Evolutionary conservation across 2,797 vertebrate species (phyloP), one percentile per base, ranked within the genome.

Genomic region (Melanogrammus aeglefinus): DNA sequence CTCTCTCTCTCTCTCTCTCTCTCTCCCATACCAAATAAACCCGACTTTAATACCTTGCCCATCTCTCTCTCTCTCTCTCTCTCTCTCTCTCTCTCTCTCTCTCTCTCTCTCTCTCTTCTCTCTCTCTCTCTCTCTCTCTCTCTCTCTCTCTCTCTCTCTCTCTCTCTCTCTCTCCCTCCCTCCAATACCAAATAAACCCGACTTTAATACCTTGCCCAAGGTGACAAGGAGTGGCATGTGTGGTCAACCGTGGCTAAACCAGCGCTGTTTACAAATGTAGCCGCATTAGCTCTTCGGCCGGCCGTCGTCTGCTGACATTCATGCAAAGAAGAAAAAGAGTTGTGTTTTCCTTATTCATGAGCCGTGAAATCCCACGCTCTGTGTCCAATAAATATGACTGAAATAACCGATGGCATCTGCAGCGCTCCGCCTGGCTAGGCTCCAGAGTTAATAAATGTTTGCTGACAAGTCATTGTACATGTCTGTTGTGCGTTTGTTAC

Each of bases 391-490:
- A 74, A 87, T 86, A 70, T 69, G 86, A 87, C 82, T 82, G 16
- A 77, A 78, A 78, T 76, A 85, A 84, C 79, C 80, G 51, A 83
- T 82, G 84, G 77, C 4, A 74, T 81, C 83, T 78, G 73, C 83
- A 77, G 72, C 71, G 75, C 16, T 82, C 84, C 86, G 80, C 83
- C 66, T 86, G 35, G 4, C 79, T 79, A 77, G 76, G 79, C 72
- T 78, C 57, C 39, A 79, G 83, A 89, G 87, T 89, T 79, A 86
- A 90, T 90, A 85, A 91, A 81, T 86, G 41, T 86, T 83, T 77
- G 38, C 77, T 73, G 71, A 33, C 75, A 82, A 27, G n/a, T 69
- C 24, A 83, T 76, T 71, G 33, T 72, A 31, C 33, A 72, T 35
- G 1, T 72, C 70, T 31, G 14, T 72, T n/a, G 31, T 35, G 70